These are phyloP conservation scores for Hipposideros larvatus DNA, from an alignment of 2,797 vertebrate species.

Conservation along the genomic window DNA sequence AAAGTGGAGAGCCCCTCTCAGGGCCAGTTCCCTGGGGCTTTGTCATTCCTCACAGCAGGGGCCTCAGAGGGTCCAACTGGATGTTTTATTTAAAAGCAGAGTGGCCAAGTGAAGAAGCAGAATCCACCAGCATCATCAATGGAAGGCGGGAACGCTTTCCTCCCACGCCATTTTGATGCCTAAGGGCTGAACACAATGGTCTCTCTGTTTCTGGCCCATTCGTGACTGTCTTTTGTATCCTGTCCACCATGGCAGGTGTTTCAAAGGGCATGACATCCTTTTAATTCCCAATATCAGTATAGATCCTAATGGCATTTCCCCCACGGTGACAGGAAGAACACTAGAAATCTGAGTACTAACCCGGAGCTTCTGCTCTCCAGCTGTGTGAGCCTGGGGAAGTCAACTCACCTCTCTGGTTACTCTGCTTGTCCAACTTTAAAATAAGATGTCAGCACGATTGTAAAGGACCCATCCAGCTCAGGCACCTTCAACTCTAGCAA, in stretches of 20 bases:
- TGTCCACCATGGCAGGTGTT: background rate
- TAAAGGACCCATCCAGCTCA: background rate
- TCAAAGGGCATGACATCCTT: background rate
- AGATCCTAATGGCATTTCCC: background rate
- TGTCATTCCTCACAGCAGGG: background rate
- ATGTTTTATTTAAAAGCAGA: background rate
- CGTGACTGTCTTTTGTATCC: background rate
- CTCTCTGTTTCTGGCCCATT: background rate
- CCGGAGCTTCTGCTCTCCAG: too few species aligned
- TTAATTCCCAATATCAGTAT: accelerated
- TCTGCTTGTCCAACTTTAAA: background rate
- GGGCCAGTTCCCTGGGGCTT: accelerated
- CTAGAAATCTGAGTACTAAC: background rate
- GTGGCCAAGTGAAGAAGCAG: background rate
- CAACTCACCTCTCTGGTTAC: background rate
- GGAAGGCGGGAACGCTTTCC: background rate
- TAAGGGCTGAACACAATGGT: accelerated
- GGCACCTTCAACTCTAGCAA: background rate
- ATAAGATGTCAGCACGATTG: background rate
- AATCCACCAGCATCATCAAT: accelerated
- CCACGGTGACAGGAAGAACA: background rate
- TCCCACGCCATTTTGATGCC: accelerated
- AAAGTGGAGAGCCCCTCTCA: background rate
- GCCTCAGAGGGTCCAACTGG: background rate
- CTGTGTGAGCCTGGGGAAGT: background rate